phyloP scores from a whole-genome alignment of 2,113 vertebrate species.

The Peucedramus taeniatus region DNA sequence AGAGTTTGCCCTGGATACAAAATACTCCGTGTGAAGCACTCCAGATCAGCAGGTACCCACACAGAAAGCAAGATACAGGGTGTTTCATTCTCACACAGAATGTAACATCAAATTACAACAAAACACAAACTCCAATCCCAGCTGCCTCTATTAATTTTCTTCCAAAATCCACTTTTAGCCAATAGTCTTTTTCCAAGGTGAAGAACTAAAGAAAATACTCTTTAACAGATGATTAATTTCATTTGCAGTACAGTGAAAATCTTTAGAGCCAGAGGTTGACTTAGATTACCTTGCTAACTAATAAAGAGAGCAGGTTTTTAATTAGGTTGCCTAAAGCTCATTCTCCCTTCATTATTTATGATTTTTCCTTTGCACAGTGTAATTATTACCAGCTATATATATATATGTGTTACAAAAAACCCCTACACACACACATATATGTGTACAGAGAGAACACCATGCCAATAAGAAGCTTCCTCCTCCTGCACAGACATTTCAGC shows the following conservation, averaged over 20 bases:
- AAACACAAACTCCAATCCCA: background rate
- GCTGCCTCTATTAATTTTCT: background rate
- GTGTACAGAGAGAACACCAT: background rate
- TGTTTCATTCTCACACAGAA: background rate
- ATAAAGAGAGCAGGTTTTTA: conserved; percentile 57
- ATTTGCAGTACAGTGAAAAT: background rate
- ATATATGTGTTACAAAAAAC: background rate
- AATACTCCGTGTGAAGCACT: background rate
- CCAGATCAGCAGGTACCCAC: background rate
- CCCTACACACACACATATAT: background rate
- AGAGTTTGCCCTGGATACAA: background rate
- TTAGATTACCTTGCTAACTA: conserved; percentile 54
- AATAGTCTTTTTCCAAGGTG: background rate
- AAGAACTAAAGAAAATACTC: background rate
- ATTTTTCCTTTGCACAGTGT: conserved; percentile 35
- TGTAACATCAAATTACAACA: background rate
- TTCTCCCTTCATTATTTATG: conserved; percentile 65
- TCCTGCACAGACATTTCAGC: background rate
- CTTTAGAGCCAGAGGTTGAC: conserved; percentile 54
- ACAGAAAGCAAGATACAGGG: background rate
- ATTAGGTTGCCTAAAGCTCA: conserved; percentile 62
- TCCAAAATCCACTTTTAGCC: background rate
- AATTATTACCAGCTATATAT: conserved; percentile 24
- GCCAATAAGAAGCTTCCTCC: background rate
- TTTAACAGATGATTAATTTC: conserved; percentile 31